These are phyloP conservation scores for Acipenser transmontanus DNA, from an alignment of 2,797 vertebrate genomes.

Conservation along the genomic window DNA sequence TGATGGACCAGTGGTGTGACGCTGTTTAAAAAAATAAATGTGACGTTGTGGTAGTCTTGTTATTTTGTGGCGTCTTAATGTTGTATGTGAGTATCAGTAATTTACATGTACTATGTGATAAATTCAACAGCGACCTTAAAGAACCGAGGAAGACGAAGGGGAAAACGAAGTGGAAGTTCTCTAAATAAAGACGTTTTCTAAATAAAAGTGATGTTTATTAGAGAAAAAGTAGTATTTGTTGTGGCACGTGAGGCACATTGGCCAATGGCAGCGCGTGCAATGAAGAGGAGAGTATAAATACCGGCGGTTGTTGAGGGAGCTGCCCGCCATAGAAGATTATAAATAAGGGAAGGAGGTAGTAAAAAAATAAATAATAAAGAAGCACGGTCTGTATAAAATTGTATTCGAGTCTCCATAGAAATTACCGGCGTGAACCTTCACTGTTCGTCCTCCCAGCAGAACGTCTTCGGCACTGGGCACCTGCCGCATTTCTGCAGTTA, in stretches of 20 bases:
- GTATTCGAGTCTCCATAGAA: slow-evolving; percentile 11
- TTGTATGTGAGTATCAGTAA: too few species aligned
- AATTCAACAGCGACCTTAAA: too few species aligned
- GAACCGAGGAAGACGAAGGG: too few species aligned
- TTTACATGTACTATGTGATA: too few species aligned
- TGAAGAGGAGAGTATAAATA: slow-evolving; percentile 49
- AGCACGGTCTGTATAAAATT: neutral
- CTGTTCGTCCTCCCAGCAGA: slow-evolving; percentile 27
- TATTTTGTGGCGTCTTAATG: too few species aligned
- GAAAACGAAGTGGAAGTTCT: neutral
- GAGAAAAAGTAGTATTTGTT: slow-evolving; percentile 18
- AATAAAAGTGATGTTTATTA: too few species aligned
- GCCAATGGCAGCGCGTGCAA: slow-evolving; percentile 48
- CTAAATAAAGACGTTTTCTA: too few species aligned
- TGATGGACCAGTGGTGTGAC: slow-evolving; percentile 29
- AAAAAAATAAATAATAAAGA: slow-evolving; percentile 12
- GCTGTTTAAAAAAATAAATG: slow-evolving; percentile 12
- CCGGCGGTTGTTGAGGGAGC: slow-evolving; percentile 38
- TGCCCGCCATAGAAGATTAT: slow-evolving; percentile 39
- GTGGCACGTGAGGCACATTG: slow-evolving; percentile 34
- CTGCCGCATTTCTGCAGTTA: slow-evolving; percentile 36
- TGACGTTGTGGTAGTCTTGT: too few species aligned
- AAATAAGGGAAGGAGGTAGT: slow-evolving; percentile 17
- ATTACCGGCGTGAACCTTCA: slow-evolving; percentile 11
- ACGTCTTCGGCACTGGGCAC: slow-evolving; percentile 25